A percentile compares a stretch with the other conserved stretches of the same genome.
Conservation (phyloP, 1,140 invertebrate genomes). For the Dinothrombium tinctorium region DNA sequence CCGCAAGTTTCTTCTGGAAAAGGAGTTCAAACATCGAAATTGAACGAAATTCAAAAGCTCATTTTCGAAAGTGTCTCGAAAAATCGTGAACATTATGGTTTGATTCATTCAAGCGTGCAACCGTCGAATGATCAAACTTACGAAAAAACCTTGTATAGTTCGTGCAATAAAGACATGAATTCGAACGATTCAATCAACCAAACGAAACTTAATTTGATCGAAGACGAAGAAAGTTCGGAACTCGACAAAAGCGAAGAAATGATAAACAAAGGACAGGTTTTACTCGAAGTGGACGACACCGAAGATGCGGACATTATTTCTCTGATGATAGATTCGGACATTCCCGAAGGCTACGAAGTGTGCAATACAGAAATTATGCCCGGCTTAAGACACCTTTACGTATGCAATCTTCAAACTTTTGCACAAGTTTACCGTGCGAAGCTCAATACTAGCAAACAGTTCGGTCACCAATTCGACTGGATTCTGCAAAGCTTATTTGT, state of each 20-base stretch:
- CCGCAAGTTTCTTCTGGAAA: conserved; percentile 29
- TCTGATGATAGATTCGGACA: conserved; percentile 45
- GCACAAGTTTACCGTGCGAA: conserved; percentile 53
- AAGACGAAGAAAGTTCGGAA: neutral
- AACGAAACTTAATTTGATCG: neutral
- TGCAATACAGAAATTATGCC: conserved; percentile 60
- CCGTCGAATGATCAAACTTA: neutral
- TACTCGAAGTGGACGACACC: conserved; percentile 46
- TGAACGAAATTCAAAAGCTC: conserved; percentile 15
- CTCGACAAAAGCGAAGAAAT: neutral
- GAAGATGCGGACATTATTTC: conserved; percentile 57
- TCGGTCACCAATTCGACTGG: conserved; percentile 35
- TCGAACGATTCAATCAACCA: neutral
- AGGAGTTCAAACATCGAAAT: conserved; percentile 13
- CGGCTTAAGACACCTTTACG: conserved; percentile 32
- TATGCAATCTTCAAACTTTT: conserved; percentile 62
- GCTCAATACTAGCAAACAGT: conserved; percentile 27
- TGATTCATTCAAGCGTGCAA: conserved; percentile 4
- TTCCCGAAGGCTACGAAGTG: conserved; percentile 38
- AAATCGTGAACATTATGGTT: conserved; percentile 15
- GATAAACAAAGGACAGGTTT: conserved; percentile 9
- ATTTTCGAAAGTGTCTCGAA: conserved; percentile 15
- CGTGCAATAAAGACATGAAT: too few relatives aligned
- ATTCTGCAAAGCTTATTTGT: conserved; percentile 53
- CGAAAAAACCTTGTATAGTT: too few relatives aligned